Base-by-base conservation (phyloP, 2,888 invertebrate genomes). In the Drosophila stalkeri region DNA sequence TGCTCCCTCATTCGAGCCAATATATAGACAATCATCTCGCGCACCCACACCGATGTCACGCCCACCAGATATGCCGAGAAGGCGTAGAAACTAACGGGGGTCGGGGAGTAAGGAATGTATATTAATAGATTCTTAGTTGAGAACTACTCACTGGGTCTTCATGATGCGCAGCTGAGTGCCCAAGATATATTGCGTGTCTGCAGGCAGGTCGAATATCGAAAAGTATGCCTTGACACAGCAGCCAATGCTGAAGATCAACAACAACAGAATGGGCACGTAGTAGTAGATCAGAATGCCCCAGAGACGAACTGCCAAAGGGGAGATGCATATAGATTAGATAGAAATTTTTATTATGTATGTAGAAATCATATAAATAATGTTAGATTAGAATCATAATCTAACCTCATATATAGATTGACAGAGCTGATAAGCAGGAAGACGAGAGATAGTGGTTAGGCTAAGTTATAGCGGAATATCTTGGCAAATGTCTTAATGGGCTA, bases 221-320 rank as follows among this genome's bases (percentile, higher is more conserved):
- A 82, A 89, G 61, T 91, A 91, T 0, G 91, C 80, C 67, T 81
- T 82, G 5, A 83, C 52, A 6, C 83, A 82, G 67, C 89, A 86
- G n/a, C 75, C 65, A 5, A 88, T 37, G 62, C 91, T 86, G 16
- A 90, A 76, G 18, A 72, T 27, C 41, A 91, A 70, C n/a, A 87
- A 75, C 6, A 89, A 14, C 1, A 81, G 16, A n/a, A 91, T 90
- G 27, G 91, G 91, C 12, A 59, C 54, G 55, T 91, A 91, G 12
- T 85, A 91, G 44, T 90, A 91, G 18, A 91, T 75, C 23, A 91
- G 35, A 33, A 91, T 89, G 23, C 91, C 91, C 91, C 91, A 90
- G 7, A 91, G 80, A 35, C 91, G 91, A 37, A 88, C 91, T 91
- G 49, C 14, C 84, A 78, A 6, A 1, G 0, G 27, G 39, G 27